A percentile compares a stretch with the other conserved stretches of the same genome.
Conservation (phyloP, 2,797 vertebrate genomes). For the Phalanger gymnotis region DNA sequence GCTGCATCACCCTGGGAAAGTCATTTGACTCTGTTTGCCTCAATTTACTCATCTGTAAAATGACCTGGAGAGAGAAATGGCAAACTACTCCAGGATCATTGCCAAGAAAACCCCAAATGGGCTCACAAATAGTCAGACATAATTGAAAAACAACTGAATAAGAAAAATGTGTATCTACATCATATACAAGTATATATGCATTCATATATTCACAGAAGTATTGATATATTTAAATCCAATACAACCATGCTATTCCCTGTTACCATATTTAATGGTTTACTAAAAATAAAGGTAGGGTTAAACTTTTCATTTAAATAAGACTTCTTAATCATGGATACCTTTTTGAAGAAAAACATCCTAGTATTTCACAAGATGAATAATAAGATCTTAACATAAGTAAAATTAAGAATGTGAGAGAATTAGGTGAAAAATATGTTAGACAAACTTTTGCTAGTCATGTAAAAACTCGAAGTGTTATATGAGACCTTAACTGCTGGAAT, state of each 20-base stretch:
- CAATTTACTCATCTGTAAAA: neutral
- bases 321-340: neutral
- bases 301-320: slow-evolving; percentile 15
- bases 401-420: slow-evolving; percentile 2
- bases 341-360: slow-evolving; percentile 1
- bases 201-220: neutral
- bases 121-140: neutral
- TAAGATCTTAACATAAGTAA: neutral
- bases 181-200: neutral
- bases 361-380: neutral
- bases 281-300: neutral
- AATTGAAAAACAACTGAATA: neutral
- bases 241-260: neutral
- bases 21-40: neutral
- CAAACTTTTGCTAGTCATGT: neutral
- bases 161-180: neutral
- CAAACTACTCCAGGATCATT: neutral
- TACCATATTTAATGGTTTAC: neutral
- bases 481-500: neutral
- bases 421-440: neutral
- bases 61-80: neutral
- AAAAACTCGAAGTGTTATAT: neutral
- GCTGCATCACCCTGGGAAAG: neutral
- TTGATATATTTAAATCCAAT: neutral
- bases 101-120: neutral